phyloP scores from a whole-genome alignment of 2,888 invertebrate species.

The Pinctada fucata region DNA sequence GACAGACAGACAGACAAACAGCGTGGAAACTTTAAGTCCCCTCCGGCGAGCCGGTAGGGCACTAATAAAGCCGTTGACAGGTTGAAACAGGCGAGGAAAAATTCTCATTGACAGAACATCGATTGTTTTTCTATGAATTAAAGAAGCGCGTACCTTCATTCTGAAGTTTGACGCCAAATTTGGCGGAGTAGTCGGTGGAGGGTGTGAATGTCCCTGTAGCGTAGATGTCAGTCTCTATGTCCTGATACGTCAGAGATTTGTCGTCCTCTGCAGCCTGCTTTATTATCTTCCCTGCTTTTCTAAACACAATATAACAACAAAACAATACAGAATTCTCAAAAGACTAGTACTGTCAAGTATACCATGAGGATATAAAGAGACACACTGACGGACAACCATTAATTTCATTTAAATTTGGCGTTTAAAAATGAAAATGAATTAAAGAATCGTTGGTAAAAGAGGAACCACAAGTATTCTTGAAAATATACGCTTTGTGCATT shows the following conservation, averaged over 20 bases:
- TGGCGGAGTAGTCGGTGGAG: conserved; percentile 47
- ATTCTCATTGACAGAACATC: too few species aligned
- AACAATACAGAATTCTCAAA: background rate
- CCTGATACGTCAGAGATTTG: conserved; percentile 45
- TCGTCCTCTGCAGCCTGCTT: conserved; percentile 31
- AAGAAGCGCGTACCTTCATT: conserved; percentile 49
- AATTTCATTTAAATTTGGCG: too few species aligned
- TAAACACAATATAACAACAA: conserved; percentile 4
- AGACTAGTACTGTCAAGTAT: background rate
- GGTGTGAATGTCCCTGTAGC: conserved; percentile 45
- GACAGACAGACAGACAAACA: too few species aligned
- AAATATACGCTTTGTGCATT: background rate
- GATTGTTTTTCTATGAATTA: too few species aligned
- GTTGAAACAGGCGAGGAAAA: too few species aligned
- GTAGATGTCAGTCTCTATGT: conserved; percentile 56
- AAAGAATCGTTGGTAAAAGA: too few species aligned
- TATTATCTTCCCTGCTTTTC: conserved; percentile 13
- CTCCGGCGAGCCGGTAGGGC: too few species aligned
- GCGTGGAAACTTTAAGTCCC: too few species aligned
- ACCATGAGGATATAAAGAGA: background rate
- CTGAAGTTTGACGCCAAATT: conserved; percentile 48
- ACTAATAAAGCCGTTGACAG: too few species aligned
- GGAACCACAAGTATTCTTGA: too few species aligned
- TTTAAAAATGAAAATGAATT: too few species aligned
- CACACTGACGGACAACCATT: too few species aligned